Conservation (phyloP, 2,888 invertebrate species). For the Chymomyza procnemis region DNA sequence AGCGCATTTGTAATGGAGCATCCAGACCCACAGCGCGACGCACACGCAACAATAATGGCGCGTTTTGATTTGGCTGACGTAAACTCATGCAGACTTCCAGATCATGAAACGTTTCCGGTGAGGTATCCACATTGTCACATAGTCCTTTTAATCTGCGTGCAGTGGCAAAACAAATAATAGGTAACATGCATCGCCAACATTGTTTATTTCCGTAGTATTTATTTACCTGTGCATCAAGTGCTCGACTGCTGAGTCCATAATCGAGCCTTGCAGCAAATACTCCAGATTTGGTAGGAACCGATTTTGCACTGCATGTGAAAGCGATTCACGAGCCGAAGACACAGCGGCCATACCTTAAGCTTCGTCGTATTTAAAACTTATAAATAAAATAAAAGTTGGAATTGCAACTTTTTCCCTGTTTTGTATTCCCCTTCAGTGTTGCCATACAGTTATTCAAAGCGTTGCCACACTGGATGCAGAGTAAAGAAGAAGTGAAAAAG, state of each 20-base stretch:
- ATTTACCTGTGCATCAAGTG: conserved; percentile 87
- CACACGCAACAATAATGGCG: conserved; percentile 87
- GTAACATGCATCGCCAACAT: neutral
- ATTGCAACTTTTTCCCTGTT: too few relatives aligned
- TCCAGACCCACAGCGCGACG: conserved; percentile 88
- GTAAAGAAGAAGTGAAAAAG: too few relatives aligned
- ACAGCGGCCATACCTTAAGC: conserved; percentile 30
- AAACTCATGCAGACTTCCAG: conserved; percentile 94
- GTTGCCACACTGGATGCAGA: too few relatives aligned
- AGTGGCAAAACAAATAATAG: neutral
- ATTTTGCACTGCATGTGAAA: conserved; percentile 88
- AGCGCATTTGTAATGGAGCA: conserved; percentile 88
- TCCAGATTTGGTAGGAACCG: conserved; percentile 96
- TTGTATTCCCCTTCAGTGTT: too few relatives aligned
- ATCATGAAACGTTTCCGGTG: conserved; percentile 94
- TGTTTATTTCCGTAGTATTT: neutral
- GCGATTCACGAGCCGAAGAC: conserved; percentile 79
- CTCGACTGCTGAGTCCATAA: conserved; percentile 93
- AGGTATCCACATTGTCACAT: conserved; percentile 94
- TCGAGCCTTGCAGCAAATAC: conserved; percentile 95
- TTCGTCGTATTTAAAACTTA: too few relatives aligned
- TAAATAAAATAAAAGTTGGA: too few relatives aligned
- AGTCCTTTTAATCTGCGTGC: conserved; percentile 85
- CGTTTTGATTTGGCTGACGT: conserved; percentile 83
- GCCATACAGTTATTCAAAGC: too few relatives aligned